Evolutionary conservation across 2,113 vertebrate genomes (phyloP).

Genomic region (cattle (Bos taurus)): ARS-UCD2.0 NC_037328.1:22464001-22464500

Average conservation of each 20-base stretch:
- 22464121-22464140: background rate
- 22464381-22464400: background rate
- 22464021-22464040: conserved; percentile 16
- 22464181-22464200: background rate
- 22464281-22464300: background rate
- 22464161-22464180: background rate
- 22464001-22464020: background rate
- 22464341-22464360: background rate
- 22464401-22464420: background rate
- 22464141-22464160: background rate
- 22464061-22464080: background rate
- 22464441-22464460: background rate
- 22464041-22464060: background rate
- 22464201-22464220: background rate
- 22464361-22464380: background rate
- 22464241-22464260: background rate
- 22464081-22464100: background rate
- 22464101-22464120: background rate
- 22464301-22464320: background rate
- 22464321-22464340: background rate
- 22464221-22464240: background rate
- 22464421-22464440: background rate
- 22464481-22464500: background rate
- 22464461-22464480: background rate
- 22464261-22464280: background rate